phyloP scores from a whole-genome alignment of 2,113 vertebrate genomes.

The Syngnathus typhle region DNA sequence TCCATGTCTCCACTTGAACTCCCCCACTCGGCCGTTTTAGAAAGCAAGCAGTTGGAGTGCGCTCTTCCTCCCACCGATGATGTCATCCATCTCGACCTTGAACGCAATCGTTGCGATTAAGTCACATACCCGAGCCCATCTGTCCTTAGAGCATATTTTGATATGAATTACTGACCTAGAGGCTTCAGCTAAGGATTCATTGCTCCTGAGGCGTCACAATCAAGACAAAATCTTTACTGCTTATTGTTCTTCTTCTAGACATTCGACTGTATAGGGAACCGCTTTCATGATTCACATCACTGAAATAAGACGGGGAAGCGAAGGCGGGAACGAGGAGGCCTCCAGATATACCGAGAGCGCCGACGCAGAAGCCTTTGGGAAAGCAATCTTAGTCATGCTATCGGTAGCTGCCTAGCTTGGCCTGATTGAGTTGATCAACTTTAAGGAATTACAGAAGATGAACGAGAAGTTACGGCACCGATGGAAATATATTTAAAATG shows the following conservation, averaged over 20 bases:
- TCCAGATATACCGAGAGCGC: no score
- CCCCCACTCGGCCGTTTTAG: constrained; percentile 33
- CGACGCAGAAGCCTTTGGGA: no score
- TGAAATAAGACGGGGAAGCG: constrained; percentile 15
- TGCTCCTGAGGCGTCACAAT: constrained; percentile 62
- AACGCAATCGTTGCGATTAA: constrained; percentile 29
- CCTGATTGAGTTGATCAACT: no score
- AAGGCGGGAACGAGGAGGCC: neutral
- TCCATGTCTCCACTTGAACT: constrained; percentile 15
- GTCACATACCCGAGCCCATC: constrained; percentile 31
- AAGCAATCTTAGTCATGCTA: no score
- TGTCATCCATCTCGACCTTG: constrained; percentile 35
- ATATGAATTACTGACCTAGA: constrained; percentile 46
- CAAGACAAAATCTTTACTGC: constrained; percentile 60
- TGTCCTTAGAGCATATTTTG: constrained; percentile 11
- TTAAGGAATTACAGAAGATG: no score
- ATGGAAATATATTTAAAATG: no score
- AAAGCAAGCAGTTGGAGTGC: constrained; percentile 42
- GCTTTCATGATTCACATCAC: constrained; percentile 66
- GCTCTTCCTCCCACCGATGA: constrained; percentile 31
- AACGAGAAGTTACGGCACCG: no score
- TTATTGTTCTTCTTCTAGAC: constrained; percentile 22
- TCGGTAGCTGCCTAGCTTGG: no score
- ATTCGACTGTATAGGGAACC: constrained; percentile 37
- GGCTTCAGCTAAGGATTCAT: constrained; percentile 55